Evolutionary conservation across 2,888 invertebrate species (phyloP), one percentile per base, ranked within the genome.

Genomic region (Cerceris ruficornis): DNA sequence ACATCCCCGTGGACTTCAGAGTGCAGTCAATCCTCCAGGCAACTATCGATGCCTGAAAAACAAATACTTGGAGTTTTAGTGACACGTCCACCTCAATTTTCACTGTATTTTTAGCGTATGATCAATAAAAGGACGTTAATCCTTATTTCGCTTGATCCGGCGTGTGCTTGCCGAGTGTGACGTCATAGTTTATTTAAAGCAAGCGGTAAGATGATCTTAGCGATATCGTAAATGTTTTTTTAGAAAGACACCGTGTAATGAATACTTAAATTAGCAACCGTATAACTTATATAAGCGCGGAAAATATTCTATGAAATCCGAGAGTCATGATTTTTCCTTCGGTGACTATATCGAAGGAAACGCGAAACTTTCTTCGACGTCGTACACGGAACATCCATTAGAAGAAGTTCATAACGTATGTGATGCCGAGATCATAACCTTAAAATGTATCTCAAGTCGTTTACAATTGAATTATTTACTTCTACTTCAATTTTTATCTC

Each of bases 181-280:
- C 79, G 79, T 83, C 83, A 82, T 57, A 59, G 60, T 84, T 82
- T 82, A 83, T 84, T 82, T 83, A 74, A 84, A 72, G 67, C 75
- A 61, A 57, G 46, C 67, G 55, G 82, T 83, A 84, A 83, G 70
- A 77, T 68, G 75, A 83, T 82, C 77, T 61, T 79, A 66, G 70
- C 42, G 70, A 75, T 79, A 79, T 79, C 66, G 54, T 67, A 70
- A 69, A 73, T 80, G 64, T 67, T 79, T 78, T 62, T 78, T 69
- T 69, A 60, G 57, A 52, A 72, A 61, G 66, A 62, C 65, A 49
- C 57, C 69, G 61, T 77, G 54, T 69, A 69, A 77, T 69, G 65
- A 66, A 72, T 77, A 66, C 55, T 69, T 69, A 59, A 54, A 78
- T 69, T 61, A 65, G 11, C 57, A 39, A 57, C 17, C 42, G 17